Conservation (phyloP, 2,888 invertebrate genomes). For the Pseudococcus jackbeardsleyi region DNA sequence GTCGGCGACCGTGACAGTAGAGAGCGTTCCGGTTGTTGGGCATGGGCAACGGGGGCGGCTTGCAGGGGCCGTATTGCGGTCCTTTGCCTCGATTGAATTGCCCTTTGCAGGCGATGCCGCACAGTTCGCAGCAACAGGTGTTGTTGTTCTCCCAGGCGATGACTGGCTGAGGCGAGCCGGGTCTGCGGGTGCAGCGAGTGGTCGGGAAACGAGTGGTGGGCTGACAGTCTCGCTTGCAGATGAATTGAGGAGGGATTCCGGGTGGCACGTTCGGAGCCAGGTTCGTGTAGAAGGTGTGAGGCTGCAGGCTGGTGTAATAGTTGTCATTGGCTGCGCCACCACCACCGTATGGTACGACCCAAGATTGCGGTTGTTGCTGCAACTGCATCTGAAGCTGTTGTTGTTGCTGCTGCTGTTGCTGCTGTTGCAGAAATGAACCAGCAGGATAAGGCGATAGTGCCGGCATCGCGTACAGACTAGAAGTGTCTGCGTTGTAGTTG, state of each 20-base stretch:
- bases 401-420: neutral
- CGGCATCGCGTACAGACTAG: neutral
- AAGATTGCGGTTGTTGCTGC: neutral
- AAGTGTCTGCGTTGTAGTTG: neutral
- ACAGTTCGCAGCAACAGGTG: conserved; percentile 7
- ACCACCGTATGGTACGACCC: neutral
- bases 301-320: conserved; percentile 15
- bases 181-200: conserved; percentile 15
- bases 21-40: neutral
- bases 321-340: neutral
- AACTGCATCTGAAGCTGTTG: neutral
- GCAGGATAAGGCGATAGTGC: neutral
- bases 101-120: neutral
- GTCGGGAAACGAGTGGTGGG: conserved; percentile 9
- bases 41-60: conserved; percentile 10
- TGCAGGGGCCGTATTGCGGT: neutral
- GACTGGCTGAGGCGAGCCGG: neutral
- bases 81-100: neutral
- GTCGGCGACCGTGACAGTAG: neutral
- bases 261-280: neutral
- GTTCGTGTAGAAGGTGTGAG: neutral
- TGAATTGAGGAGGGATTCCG: neutral
- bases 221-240: conserved; percentile 15
- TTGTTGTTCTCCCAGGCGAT: conserved; percentile 28
- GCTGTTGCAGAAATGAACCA: neutral